Conservation (phyloP, 2,888 invertebrate genomes). For the Macropis europaea region DNA sequence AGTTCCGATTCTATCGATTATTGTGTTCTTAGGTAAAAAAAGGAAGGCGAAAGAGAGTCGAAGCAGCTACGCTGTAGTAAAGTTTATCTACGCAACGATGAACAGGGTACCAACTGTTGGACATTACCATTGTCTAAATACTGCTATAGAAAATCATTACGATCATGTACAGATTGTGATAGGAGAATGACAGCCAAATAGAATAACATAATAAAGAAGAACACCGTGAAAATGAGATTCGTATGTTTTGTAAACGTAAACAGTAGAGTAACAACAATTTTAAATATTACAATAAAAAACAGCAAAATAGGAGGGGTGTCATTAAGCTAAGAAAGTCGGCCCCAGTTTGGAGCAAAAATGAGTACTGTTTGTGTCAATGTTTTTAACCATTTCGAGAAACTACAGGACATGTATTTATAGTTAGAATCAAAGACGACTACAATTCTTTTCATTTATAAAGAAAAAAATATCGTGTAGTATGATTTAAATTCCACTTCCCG, state of each 20-base stretch:
- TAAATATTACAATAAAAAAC: too few species aligned
- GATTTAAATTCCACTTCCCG: too few species aligned
- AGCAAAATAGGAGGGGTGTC: too few species aligned
- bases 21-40: constrained; percentile 24
- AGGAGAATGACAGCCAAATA: constrained; percentile 36
- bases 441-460: too few species aligned
- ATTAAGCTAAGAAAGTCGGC: too few species aligned
- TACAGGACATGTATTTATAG: too few species aligned
- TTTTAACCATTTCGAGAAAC: too few species aligned
- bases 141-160: constrained; percentile 63
- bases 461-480: too few species aligned
- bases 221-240: constrained; percentile 52
- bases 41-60: constrained; percentile 61
- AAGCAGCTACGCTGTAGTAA: constrained; percentile 73
- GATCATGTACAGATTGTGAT: constrained; percentile 52
- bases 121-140: constrained; percentile 80
- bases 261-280: too few species aligned
- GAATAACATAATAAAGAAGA: constrained; percentile 35
- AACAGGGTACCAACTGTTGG: constrained; percentile 78
- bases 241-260: neutral
- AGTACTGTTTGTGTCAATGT: too few species aligned
- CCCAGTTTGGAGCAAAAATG: too few species aligned
- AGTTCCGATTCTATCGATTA: constrained; percentile 1
- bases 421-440: too few species aligned
- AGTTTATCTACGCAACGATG: constrained; percentile 68